A percentile compares a stretch with the other conserved stretches of the same genome.
These are phyloP conservation scores for Malacoctenus gilli DNA, from an alignment of 2,797 vertebrate species.

Conservation along the genomic window DNA sequence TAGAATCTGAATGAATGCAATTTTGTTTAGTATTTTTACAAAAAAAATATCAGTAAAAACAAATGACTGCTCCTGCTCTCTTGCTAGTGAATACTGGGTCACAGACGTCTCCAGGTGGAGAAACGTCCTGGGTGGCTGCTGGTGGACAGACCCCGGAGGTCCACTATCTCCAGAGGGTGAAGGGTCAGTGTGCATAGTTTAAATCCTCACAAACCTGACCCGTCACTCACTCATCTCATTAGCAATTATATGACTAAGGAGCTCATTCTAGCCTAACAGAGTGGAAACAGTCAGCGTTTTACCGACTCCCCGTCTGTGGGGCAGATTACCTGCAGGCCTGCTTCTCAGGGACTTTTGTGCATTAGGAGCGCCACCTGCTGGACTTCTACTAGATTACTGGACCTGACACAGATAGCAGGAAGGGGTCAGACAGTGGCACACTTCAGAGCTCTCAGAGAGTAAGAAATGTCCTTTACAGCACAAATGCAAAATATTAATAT, in stretches of 20 bases:
- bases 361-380: constrained; percentile 60
- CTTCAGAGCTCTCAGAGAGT: no score
- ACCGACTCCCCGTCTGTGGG: constrained; percentile 33
- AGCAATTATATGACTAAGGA: constrained; percentile 77
- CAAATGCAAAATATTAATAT: no score
- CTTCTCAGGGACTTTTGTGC: constrained; percentile 1
- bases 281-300: constrained; percentile 76
- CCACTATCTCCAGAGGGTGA: constrained; percentile 31
- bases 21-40: neutral
- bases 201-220: constrained; percentile 58
- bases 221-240: constrained; percentile 75
- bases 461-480: no score
- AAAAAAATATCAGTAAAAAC: neutral
- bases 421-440: neutral
- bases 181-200: constrained; percentile 59
- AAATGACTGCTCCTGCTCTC: neutral
- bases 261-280: constrained; percentile 59
- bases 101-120: neutral
- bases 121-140: neutral
- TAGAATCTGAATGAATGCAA: neutral
- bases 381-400: neutral
- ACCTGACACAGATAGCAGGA: neutral
- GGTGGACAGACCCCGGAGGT: neutral
- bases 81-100: neutral
- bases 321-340: constrained; percentile 27